phyloP scores from a whole-genome alignment of 2,797 vertebrate species.

The Pseudochirops cupreus region DNA sequence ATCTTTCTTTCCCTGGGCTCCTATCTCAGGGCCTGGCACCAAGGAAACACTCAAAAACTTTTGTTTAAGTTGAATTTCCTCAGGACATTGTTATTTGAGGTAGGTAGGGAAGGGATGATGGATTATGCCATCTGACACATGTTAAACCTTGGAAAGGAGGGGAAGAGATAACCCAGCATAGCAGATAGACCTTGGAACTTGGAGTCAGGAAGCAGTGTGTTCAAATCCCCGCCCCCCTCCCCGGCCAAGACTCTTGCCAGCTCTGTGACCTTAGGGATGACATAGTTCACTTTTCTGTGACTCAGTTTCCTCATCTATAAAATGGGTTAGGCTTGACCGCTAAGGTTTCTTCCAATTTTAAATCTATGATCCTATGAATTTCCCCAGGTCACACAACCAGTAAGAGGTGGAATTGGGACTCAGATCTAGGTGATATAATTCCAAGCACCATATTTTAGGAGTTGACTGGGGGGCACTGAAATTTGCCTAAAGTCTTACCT shows the following conservation, averaged over 20 bases:
- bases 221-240: not conserved
- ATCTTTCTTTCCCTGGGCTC: not conserved
- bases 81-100: not conserved
- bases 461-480: no score
- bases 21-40: not conserved
- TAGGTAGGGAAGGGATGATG: not conserved
- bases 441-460: no score
- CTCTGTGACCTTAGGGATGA: no score
- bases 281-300: not conserved
- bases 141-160: not conserved
- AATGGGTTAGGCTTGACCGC: not conserved
- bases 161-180: not conserved
- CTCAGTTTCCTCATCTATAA: slow-evolving; percentile 14
- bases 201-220: not conserved
- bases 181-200: not conserved
- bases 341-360: not conserved
- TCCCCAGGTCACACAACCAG: no score
- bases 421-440: no score
- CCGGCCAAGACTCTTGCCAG: no score
- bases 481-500: no score
- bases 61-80: not conserved
- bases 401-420: no score
- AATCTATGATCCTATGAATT: slow-evolving; percentile 5
- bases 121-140: not conserved
- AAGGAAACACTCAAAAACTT: not conserved